phyloP scores from a whole-genome alignment of 2,888 invertebrate genomes.

The Chymomyza amoena region DNA sequence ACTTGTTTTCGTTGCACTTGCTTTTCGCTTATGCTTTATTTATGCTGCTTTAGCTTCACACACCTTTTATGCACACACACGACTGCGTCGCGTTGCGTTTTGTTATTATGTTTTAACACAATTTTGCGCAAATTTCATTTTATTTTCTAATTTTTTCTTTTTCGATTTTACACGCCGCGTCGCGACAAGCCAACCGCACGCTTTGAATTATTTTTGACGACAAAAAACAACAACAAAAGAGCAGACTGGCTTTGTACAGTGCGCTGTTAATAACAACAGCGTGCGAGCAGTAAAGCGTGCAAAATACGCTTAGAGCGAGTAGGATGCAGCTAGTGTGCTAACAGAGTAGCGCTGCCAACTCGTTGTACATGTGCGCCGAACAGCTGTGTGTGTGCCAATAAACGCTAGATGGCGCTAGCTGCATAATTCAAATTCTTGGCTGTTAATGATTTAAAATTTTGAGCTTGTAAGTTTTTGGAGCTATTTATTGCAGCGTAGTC shows the following conservation, averaged over 20 bases:
- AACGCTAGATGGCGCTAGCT: background rate
- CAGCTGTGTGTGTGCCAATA: background rate
- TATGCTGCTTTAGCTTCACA: conserved; percentile 21
- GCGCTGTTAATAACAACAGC: background rate
- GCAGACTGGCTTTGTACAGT: background rate
- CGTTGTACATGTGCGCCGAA: background rate
- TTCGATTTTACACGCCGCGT: conserved; percentile 2
- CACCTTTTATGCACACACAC: conserved; percentile 42
- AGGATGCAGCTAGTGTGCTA: background rate
- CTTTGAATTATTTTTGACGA: background rate
- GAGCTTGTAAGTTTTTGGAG: no score
- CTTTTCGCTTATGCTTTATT: conserved; percentile 21
- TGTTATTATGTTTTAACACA: conserved; percentile 35
- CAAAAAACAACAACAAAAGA: background rate
- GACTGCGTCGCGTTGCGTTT: background rate
- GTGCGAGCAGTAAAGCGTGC: no score
- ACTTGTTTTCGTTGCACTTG: conserved; percentile 55
- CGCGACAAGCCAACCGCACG: background rate
- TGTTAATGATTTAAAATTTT: background rate
- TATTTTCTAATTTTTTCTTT: conserved; percentile 49
- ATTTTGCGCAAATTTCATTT: conserved; percentile 58
- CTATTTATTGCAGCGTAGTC: no score
- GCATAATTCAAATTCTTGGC: background rate
- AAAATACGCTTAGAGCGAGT: no score
- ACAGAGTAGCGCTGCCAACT: background rate